phyloP scores from a whole-genome alignment of 2,888 invertebrate species.

The Chloromyia formosa region DNA sequence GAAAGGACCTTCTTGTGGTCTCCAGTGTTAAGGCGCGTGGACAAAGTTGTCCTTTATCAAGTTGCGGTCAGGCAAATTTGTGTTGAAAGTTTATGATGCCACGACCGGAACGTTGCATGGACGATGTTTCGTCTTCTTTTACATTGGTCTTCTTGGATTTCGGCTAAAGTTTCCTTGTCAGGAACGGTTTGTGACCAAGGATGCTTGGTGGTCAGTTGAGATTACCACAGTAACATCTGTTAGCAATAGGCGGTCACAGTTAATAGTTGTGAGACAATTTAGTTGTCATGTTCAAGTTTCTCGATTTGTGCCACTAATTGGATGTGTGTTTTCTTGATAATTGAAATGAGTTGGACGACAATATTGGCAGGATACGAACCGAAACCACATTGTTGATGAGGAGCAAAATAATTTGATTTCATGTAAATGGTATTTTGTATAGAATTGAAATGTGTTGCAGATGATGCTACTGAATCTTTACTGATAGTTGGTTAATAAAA shows the following conservation, averaged over 20 bases:
- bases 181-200: not conserved
- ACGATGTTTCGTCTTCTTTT: no score
- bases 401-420: no score
- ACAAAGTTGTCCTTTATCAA: slow-evolving; percentile 32
- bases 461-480: no score
- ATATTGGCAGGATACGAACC: no score
- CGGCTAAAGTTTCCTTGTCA: not conserved
- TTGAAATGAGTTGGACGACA: not conserved
- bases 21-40: slow-evolving; percentile 11
- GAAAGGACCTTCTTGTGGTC: not conserved
- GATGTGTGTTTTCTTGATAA: slow-evolving; percentile 23
- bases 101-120: not conserved
- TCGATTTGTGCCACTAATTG: slow-evolving; percentile 30
- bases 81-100: slow-evolving; percentile 31
- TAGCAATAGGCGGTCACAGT: slow-evolving; percentile 31
- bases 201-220: slow-evolving; percentile 19
- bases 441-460: no score
- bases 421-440: no score
- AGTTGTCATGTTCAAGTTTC: slow-evolving; percentile 35
- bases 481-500: no score
- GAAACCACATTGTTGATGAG: no score
- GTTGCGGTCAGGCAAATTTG: slow-evolving; percentile 36
- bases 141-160: not conserved
- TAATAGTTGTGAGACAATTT: slow-evolving; percentile 21
- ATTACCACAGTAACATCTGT: slow-evolving; percentile 29